A percentile compares a stretch with the other conserved stretches of the same genome.
These are phyloP conservation scores for Gnathonemus echidnorhynchus DNA, from an alignment of 2,113 vertebrate genomes.

Conservation along the genomic window DNA sequence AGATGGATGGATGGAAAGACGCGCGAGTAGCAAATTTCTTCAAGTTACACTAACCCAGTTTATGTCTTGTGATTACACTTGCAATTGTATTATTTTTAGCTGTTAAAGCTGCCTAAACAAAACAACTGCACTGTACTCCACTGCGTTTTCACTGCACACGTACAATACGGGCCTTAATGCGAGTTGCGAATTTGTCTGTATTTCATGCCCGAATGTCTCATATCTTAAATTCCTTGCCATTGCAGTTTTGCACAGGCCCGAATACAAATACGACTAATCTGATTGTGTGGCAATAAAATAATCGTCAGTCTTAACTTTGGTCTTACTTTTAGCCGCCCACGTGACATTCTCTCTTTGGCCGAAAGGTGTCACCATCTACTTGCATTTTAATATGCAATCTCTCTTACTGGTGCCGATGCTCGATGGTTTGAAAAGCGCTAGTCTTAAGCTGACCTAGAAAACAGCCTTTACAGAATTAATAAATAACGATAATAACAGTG, in stretches of 20 bases:
- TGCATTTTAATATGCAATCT: background rate
- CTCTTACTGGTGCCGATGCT: background rate
- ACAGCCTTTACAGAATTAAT: background rate
- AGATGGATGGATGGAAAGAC: background rate
- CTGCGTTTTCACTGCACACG: background rate
- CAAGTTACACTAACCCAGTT: background rate
- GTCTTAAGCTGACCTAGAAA: background rate
- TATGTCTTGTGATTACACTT: background rate
- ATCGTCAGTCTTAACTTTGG: background rate
- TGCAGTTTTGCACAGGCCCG: background rate
- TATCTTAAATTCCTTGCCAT: background rate
- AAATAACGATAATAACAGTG: background rate
- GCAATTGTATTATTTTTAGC: background rate
- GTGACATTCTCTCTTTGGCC: background rate
- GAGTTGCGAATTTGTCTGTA: background rate
- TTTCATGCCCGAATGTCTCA: background rate
- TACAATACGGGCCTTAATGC: background rate
- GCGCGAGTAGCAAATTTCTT: background rate
- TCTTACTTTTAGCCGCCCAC: background rate
- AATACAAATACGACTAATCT: background rate
- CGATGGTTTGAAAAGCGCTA: too few species aligned
- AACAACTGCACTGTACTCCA: background rate
- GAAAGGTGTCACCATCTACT: conserved; percentile 4
- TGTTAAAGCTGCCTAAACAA: background rate
- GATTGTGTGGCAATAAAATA: background rate